Conservation (phyloP, 2,113 vertebrate species). For the Festucalex cinctus region DNA sequence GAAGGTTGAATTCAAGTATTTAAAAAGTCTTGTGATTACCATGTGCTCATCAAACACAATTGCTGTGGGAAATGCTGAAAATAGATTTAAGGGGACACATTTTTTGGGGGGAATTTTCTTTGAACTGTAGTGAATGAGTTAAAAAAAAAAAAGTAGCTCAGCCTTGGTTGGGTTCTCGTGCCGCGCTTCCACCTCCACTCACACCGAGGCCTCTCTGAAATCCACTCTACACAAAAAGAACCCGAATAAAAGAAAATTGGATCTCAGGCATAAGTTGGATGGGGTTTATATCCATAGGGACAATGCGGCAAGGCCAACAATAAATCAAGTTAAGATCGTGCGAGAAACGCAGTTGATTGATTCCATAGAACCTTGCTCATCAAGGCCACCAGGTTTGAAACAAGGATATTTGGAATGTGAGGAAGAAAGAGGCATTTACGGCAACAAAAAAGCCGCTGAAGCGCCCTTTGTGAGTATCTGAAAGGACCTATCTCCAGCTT, state of each 20-base stretch:
- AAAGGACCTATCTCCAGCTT: constrained; percentile 66
- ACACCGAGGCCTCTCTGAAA: constrained; percentile 57
- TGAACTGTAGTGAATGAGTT: constrained; percentile 10
- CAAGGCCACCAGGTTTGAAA: constrained; percentile 74
- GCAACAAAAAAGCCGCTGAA: constrained; percentile 71
- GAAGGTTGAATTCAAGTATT: not conserved
- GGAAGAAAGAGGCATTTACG: constrained; percentile 73
- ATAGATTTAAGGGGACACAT: constrained; percentile 18
- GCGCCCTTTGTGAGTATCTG: constrained; percentile 66
- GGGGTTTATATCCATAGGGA: constrained; percentile 73
- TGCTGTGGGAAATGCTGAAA: constrained; percentile 13
- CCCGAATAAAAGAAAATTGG: constrained; percentile 65
- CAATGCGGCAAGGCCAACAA: constrained; percentile 72
- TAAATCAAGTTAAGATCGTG: constrained; percentile 72
- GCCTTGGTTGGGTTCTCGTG: constrained; percentile 44
- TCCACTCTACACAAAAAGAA: constrained; percentile 67
- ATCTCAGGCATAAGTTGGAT: constrained; percentile 66
- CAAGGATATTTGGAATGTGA: constrained; percentile 74
- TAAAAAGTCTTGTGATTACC: constrained; percentile 5
- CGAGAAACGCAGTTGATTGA: constrained; percentile 69
- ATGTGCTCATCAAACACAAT: not conserved
- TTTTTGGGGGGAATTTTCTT: not conserved
- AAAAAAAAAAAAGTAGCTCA: constrained; percentile 34
- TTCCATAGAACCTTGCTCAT: constrained; percentile 72
- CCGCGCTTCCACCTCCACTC: constrained; percentile 16